Evolutionary conservation across 2,888 invertebrate genomes (phyloP), one percentile per base, ranked within the genome.

Genomic region (Idaea aversata): DNA sequence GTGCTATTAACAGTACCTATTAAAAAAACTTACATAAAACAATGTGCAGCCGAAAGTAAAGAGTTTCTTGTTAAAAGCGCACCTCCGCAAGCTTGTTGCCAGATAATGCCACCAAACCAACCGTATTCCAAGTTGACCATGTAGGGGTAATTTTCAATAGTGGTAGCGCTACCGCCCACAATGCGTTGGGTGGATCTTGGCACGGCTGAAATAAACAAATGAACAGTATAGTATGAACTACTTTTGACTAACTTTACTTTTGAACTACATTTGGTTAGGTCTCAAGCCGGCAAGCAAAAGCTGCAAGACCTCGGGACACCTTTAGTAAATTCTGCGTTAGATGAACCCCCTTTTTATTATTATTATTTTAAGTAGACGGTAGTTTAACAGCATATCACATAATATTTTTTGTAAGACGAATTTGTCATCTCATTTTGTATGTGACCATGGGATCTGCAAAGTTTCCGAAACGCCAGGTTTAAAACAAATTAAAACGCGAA

Each of bases 21-120:
- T 38, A 57, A 61, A n/a, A 10, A 10, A 57, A 82, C 85, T 78
- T 77, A 88, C 88, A 59, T 15, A 71, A 70, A 85, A 68, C 88
- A 89, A 67, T 88, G 87, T 63, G 87, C 84, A 63, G 88, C 88
- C 1, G 88, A 85, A 15, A 88, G 67, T 0, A 88, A 71, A 0
- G 74, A 16, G 5, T 4, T 72, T 3, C 65, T 3, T n/a, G 79
- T 87, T 61, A 90, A 59, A 13, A 88, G 70, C 7, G 85, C 74
- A 3, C 85, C 87, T 0, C 87, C 87, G 67, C 88, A 87, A 3
- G 69, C 66, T 67, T 84, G 84, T 34, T 5, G 63, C 85, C 86
- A 87, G 63, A 67, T 73, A 36, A 78, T 68, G 15, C 81, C 78
- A 64, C 64, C 77, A 15, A 69, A 65, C 1, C 68, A 67, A 47